Evolutionary conservation across 2,113 vertebrate genomes (phyloP), one percentile per base, ranked within the genome.

Genomic region (Hepsetus odoe): DNA sequence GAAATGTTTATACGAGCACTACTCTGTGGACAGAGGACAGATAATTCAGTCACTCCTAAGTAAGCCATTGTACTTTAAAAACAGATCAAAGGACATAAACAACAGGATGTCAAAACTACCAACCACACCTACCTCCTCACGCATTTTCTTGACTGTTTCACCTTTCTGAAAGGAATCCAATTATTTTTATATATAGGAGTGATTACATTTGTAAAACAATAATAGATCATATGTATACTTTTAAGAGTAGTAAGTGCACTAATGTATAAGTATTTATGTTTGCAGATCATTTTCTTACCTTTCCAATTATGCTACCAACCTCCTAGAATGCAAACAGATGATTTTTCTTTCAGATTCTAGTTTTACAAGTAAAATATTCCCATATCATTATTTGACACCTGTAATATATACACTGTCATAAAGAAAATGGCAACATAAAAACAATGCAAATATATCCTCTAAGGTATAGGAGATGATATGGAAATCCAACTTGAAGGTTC

Each of bases 81-180:
- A 5, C 4, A 8, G 56, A 28, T 8, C 35, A n/a, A 16, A 11
- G 42, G 22, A 42, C n/a, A 22, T 61, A 32, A 9, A 30, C 7
- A 55, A 13, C 38, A 14, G 20, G 16, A 62, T 77, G 35, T 24
- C 62, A 38, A 22, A 66, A 66, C 62, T n/a, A 66, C 30, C 33
- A 8, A 2, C 28, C 1, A 80, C 11, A 91, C 90, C 2, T 76
- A 99, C 97, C 95, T 98, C 97, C 72, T 98, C 97, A 56, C 97
- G 94, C 97, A 98, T 99, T 90, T 98, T 99, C 87, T 99, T 98
- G 76, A 99, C 97, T 0, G 97, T 99, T 86, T 99, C 97, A 79
- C 97, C 97, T 94, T 99, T 99, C 97, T 99, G 92, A 75, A 92
- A 79, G 62, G 9, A 72, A 2, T 65, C 35, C 62, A 72, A 79